These are phyloP conservation scores for Tetragonula clypearis DNA, from an alignment of 1,140 invertebrate species.

Conservation along the genomic window DNA sequence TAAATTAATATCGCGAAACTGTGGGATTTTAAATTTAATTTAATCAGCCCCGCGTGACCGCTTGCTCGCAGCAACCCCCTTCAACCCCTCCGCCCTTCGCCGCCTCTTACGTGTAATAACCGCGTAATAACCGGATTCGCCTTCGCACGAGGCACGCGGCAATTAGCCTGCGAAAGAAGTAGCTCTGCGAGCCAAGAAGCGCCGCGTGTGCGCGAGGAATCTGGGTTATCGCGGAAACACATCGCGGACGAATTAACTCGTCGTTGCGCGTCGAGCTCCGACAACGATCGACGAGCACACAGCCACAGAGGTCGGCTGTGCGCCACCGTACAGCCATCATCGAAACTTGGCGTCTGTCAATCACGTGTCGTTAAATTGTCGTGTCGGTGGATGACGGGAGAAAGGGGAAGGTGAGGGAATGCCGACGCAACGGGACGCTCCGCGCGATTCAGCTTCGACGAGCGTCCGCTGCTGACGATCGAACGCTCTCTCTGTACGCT, in stretches of 20 bases:
- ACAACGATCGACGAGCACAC: too few species aligned
- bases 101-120: not conserved
- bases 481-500: not conserved
- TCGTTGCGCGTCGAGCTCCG: not conserved
- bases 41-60: constrained; percentile 17
- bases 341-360: constrained; percentile 53
- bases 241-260: constrained; percentile 43
- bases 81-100: not conserved
- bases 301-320: not conserved
- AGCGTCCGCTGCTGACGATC: constrained; percentile 42
- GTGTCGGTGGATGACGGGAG: not conserved
- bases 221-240: constrained; percentile 31
- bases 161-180: constrained; percentile 19
- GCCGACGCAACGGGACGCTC: not conserved
- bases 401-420: constrained; percentile 35
- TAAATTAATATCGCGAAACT: constrained; percentile 32
- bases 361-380: constrained; percentile 58
- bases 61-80: too few species aligned
- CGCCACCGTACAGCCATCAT: not conserved
- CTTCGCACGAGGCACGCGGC: not conserved
- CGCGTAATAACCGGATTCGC: constrained; percentile 26
- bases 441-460: constrained; percentile 32
- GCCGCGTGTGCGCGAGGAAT: not conserved
- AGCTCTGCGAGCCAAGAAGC: too few species aligned
- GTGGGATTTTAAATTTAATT: constrained; percentile 42